Evolutionary conservation across 2,888 invertebrate species (phyloP).

Genomic region (Baccha elongata): DNA sequence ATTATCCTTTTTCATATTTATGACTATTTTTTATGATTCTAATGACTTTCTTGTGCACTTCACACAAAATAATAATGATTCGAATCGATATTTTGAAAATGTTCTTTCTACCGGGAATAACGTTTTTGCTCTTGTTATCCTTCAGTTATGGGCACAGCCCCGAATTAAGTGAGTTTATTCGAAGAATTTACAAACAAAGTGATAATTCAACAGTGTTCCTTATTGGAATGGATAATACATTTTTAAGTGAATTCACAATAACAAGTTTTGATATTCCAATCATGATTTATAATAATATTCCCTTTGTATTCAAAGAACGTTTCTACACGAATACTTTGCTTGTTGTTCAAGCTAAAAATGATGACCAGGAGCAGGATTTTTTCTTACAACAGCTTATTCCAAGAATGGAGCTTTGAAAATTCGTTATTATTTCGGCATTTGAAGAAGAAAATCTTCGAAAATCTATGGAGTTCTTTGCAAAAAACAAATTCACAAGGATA

Average conservation of each 20-base stretch:
- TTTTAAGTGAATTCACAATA: not conserved
- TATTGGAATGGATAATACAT: constrained; percentile 1
- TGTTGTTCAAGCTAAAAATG: constrained; percentile 5
- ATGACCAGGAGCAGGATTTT: not conserved
- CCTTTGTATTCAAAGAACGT: no score
- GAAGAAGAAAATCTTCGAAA: not conserved
- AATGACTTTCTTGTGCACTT: not conserved
- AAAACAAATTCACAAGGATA: constrained; percentile 32
- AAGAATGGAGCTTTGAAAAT: not conserved
- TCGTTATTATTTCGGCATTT: constrained; percentile 6
- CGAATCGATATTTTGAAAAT: not conserved
- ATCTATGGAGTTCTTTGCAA: constrained; percentile 12
- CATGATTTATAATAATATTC: not conserved
- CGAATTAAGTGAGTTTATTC: constrained; percentile 10
- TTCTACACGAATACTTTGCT: not conserved
- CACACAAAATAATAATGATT: not conserved
- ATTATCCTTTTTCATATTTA: not conserved
- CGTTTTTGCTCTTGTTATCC: not conserved
- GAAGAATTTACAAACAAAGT: constrained; percentile 22
- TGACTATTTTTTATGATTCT: not conserved
- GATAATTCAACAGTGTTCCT: constrained; percentile 11
- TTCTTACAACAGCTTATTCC: not conserved
- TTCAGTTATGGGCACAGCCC: not conserved
- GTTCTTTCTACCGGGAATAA: not conserved
- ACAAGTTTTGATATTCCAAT: not conserved